phyloP scores from a whole-genome alignment of 2,888 invertebrate species.

The Lasioglossum pauxillum region DNA sequence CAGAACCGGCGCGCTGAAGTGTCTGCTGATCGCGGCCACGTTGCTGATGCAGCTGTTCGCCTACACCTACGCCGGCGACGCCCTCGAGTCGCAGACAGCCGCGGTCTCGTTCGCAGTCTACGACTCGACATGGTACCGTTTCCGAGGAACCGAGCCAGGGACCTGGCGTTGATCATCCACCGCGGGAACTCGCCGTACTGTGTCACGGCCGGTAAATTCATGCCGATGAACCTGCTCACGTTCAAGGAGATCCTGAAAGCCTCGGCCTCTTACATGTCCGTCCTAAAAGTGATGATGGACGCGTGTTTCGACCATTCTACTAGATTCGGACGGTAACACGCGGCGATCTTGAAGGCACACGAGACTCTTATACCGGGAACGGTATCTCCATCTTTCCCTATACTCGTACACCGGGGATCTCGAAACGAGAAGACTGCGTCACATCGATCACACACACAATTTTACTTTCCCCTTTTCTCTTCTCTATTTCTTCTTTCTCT shows the following conservation, averaged over 20 bases:
- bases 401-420: neutral
- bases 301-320: constrained; percentile 23
- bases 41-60: constrained; percentile 73
- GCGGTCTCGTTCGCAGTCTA: constrained; percentile 68
- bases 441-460: neutral
- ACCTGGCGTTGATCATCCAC: constrained; percentile 69
- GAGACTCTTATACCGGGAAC: neutral
- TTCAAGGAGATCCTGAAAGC: constrained; percentile 76
- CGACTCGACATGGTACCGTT: constrained; percentile 70
- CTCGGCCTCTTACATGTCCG: constrained; percentile 75
- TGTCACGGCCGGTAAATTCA: constrained; percentile 76
- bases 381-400: neutral
- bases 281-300: constrained; percentile 72
- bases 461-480: neutral
- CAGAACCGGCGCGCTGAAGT: constrained; percentile 66
- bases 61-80: constrained; percentile 75
- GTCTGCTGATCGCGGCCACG: constrained; percentile 67
- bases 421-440: neutral
- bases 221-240: constrained; percentile 74
- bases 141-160: constrained; percentile 54
- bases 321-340: neutral
- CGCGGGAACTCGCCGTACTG: constrained; percentile 66
- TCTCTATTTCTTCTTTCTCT: neutral
- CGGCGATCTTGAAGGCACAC: neutral
- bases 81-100: constrained; percentile 67